These are phyloP conservation scores for Polymixis flavicincta DNA, from an alignment of 2,888 invertebrate species.

Conservation along the genomic window DNA sequence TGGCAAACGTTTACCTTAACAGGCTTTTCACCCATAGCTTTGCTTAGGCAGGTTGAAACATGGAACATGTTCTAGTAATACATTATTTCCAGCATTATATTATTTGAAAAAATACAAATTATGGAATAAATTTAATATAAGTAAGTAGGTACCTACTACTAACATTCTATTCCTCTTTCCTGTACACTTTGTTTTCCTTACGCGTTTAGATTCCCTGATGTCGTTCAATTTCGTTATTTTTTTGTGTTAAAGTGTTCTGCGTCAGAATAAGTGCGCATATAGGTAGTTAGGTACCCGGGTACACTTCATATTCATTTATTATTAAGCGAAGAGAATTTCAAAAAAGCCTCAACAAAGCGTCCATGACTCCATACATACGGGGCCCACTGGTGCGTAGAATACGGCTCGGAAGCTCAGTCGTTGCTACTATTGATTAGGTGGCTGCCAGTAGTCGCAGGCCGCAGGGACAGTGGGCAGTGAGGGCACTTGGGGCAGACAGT, in stretches of 20 bases:
- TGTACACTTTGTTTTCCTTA: slow-evolving; percentile 19
- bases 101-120: background rate
- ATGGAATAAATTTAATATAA: too few species aligned
- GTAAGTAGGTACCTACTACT: background rate
- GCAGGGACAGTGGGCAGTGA: background rate
- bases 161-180: slow-evolving; percentile 9
- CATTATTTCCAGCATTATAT: background rate
- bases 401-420: slow-evolving; percentile 1
- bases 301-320: background rate
- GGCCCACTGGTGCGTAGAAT: background rate
- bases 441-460: slow-evolving; percentile 2
- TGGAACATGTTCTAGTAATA: background rate
- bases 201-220: slow-evolving; percentile 20
- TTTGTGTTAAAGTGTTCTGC: slow-evolving; percentile 18
- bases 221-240: slow-evolving; percentile 8
- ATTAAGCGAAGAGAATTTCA: background rate
- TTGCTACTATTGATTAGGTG: slow-evolving; percentile 11
- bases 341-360: slow-evolving; percentile 2
- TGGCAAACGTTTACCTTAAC: background rate
- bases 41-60: background rate
- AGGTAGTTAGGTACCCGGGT: background rate
- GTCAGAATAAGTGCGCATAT: slow-evolving; percentile 6
- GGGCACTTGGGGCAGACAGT: background rate
- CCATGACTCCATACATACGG: background rate
- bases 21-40: background rate